Conservation (phyloP, 2,113 vertebrate genomes). For the Ictalurus punctatus region DNA sequence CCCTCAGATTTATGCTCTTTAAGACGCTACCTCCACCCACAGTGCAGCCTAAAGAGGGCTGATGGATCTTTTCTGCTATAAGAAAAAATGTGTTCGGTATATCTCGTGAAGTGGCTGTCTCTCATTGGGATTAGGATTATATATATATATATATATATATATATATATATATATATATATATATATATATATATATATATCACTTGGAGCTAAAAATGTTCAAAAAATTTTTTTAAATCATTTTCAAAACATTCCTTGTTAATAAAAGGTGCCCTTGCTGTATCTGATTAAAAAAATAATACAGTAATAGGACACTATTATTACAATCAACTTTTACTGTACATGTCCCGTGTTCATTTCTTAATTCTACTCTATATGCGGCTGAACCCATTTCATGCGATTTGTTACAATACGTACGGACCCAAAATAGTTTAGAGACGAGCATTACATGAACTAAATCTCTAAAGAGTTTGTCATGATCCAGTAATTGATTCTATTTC, state of each 20-base stretch:
- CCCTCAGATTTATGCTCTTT: conserved; percentile 89
- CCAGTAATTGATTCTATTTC: conserved; percentile 34
- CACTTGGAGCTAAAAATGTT: not conserved
- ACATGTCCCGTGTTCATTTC: too few species aligned
- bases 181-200: not conserved
- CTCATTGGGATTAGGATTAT: not conserved
- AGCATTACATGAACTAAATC: conserved; percentile 18
- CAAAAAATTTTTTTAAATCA: too few species aligned
- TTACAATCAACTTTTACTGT: not conserved
- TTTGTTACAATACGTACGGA: not conserved
- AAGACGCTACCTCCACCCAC: conserved; percentile 68
- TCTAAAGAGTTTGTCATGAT: conserved; percentile 25
- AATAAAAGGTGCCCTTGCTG: not conserved
- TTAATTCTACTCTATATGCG: not conserved
- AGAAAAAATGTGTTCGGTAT: conserved; percentile 18
- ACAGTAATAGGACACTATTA: not conserved
- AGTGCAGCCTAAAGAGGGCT: conserved; percentile 32
- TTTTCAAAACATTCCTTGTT: conserved; percentile 2
- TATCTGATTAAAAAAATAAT: not conserved
- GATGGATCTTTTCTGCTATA: conserved; percentile 40
- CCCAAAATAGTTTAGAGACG: conserved; percentile 20
- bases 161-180: not conserved
- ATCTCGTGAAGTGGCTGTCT: conserved; percentile 19
- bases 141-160: not conserved
- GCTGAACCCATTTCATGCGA: not conserved